Conservation (phyloP, 30 jellyfish, hydroid and myxozoan species). For the Sanderia malayensis region DNA sequence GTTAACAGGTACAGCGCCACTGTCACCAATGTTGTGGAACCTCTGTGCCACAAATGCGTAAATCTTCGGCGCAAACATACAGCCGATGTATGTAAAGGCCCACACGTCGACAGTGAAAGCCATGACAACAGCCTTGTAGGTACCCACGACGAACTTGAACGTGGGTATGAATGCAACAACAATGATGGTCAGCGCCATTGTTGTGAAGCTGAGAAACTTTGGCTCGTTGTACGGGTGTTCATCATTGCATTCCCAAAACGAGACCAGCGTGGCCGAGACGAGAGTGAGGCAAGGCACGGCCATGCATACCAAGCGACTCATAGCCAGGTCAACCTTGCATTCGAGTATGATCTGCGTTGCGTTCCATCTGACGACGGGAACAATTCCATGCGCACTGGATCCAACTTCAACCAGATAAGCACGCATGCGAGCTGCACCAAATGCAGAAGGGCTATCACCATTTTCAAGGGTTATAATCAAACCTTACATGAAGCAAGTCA, state of each 20-base stretch:
- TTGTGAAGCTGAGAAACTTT: conserved; percentile 58
- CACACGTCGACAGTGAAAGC: conserved; percentile 71
- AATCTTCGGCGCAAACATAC: conserved; percentile 66
- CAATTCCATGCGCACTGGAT: conserved; percentile 34
- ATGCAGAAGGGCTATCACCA: too few species aligned
- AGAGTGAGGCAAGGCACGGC: conserved; percentile 47
- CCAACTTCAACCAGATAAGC: conserved; percentile 46
- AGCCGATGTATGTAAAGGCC: conserved; percentile 70
- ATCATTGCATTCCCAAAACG: conserved; percentile 66
- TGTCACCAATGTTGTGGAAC: background rate
- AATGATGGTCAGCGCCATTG: conserved; percentile 63
- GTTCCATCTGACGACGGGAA: conserved; percentile 16
- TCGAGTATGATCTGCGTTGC: conserved; percentile 42
- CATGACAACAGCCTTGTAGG: conserved; percentile 71
- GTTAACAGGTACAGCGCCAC: too few species aligned
- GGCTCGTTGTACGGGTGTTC: conserved; percentile 56
- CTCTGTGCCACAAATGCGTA: conserved; percentile 47
- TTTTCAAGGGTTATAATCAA: too few species aligned
- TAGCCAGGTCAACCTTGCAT: conserved; percentile 53
- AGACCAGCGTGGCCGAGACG: conserved; percentile 48
- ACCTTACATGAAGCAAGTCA: too few species aligned
- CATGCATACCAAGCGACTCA: conserved; percentile 47
- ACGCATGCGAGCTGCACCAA: conserved; percentile 30
- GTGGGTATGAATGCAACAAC: conserved; percentile 72
- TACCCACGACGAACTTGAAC: conserved; percentile 62